These are phyloP conservation scores for Drosophila histrio DNA, from an alignment of 2,888 invertebrate genomes.

Conservation along the genomic window DNA sequence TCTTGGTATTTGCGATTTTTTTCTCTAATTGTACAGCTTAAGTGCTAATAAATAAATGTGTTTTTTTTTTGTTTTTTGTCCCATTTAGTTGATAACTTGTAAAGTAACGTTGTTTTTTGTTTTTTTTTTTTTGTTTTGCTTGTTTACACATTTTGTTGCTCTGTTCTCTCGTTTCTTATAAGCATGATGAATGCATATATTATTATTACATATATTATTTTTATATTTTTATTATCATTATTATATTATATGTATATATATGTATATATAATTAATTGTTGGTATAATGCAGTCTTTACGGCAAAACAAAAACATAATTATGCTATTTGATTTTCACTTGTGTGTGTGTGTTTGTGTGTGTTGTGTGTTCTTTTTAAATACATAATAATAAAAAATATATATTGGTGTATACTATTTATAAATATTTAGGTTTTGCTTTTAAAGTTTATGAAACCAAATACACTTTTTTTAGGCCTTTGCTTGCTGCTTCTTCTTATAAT, in stretches of 20 bases:
- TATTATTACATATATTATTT: background rate
- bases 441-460: conserved; percentile 75
- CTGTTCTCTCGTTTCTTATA: conserved; percentile 19
- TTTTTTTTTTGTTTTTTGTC: conserved; percentile 12
- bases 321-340: conserved; percentile 64
- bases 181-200: conserved; percentile 4
- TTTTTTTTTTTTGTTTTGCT: conserved; percentile 12
- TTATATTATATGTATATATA: conserved; percentile 38
- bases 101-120: conserved; percentile 30
- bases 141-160: conserved; percentile 40
- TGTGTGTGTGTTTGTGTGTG: conserved; percentile 13
- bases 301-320: conserved; percentile 82
- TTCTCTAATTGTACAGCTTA: conserved; percentile 42
- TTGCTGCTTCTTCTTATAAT: conserved; percentile 9
- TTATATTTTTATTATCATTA: conserved; percentile 37
- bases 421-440: conserved; percentile 57
- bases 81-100: conserved; percentile 17
- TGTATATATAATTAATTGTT: conserved; percentile 74
- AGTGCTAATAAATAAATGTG: conserved; percentile 56
- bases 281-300: conserved; percentile 84
- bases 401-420: conserved; percentile 59
- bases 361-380: conserved; percentile 44
- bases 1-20: conserved; percentile 39
- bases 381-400: conserved; percentile 74
- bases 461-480: conserved; percentile 59